Percentiles rank a stretch among this genome's conserved stretches.
phyloP scores from a whole-genome alignment of 2,797 vertebrate species.

The Toxotes lorentzi region DNA sequence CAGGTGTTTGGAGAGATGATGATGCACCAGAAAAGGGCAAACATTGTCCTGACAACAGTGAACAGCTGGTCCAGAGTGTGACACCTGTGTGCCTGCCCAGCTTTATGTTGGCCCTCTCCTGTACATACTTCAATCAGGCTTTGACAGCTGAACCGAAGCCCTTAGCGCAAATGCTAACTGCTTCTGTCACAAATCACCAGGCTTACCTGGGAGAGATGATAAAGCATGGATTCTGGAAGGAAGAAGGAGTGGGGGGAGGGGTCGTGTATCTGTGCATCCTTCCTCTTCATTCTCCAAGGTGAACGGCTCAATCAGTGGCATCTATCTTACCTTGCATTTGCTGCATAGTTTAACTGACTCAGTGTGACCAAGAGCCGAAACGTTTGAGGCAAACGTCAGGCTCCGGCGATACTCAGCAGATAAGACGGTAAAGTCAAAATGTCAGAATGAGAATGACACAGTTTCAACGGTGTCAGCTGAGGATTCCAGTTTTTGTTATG shows the following conservation, averaged over 20 bases:
- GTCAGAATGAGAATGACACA: slow-evolving; percentile 33
- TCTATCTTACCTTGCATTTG: slow-evolving; percentile 26
- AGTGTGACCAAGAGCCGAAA: background rate
- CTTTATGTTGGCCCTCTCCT: slow-evolving; percentile 54
- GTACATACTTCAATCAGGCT: slow-evolving; percentile 78
- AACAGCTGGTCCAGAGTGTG: slow-evolving; percentile 77
- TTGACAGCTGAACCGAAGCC: slow-evolving; percentile 63
- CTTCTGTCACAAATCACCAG: slow-evolving; percentile 74
- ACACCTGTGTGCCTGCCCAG: slow-evolving; percentile 73
- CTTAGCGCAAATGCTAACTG: slow-evolving; percentile 58
- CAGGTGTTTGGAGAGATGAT: slow-evolving; percentile 77
- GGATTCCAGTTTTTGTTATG: background rate
- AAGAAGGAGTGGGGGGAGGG: background rate
- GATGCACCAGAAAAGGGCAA: slow-evolving; percentile 78
- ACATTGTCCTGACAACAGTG: slow-evolving; percentile 76
- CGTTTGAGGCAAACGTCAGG: slow-evolving; percentile 3
- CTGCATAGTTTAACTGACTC: slow-evolving; percentile 29
- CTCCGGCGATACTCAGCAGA: slow-evolving; percentile 26
- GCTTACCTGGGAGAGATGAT: slow-evolving; percentile 35
- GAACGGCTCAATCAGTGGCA: slow-evolving; percentile 38
- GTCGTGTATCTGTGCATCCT: slow-evolving; percentile 11
- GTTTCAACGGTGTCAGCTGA: background rate
- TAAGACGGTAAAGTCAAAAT: slow-evolving; percentile 40
- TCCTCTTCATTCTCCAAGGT: slow-evolving; percentile 55
- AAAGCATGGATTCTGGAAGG: slow-evolving; percentile 43